Evolutionary conservation across 2,113 vertebrate species (phyloP), one percentile per base, ranked within the genome.

Genomic region (Brachirus orientalis): DNA sequence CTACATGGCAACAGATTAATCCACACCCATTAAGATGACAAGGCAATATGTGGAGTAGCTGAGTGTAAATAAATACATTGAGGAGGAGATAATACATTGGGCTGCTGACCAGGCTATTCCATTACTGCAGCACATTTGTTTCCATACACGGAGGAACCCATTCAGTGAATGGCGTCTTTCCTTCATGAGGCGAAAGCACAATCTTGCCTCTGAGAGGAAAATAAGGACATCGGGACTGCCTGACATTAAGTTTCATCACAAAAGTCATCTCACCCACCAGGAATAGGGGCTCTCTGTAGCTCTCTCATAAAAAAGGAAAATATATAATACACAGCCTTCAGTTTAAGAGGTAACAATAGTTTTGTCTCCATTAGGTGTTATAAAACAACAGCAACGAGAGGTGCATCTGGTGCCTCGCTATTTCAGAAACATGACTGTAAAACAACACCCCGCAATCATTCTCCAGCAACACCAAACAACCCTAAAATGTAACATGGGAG

Each of bases 1-100:
- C 82, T 77, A 75, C 75, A 77, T 86, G 86, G 91, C 86, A 90
- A 91, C 89, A 92, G 85, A 94, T 94, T 90, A 93, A 94, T 94
- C 89, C 88, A 90, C 86, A 69, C 75, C 90, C 86, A 90, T 92
- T 93, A 91, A 86, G 88, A 91, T 90, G 92, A 93, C 92, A 93
- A 90, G 88, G 89, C 92, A 93, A 93, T 92, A 90, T 94, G 91
- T 85, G 86, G 89, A 84, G 90, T 89, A 92, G 92, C 91, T 93
- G 91, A 92, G 90, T 93, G 91, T 94, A 94, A 94, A 94, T 94
- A 93, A 94, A 93, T 88, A 92, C 81, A 47, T 83, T 87, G 91
- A 91, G 91, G 83, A 91, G 89, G 86, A 92, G 90, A 94, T 94
- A 92, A 94, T 94, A 93, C 85, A 92, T 94, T 92, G 93, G 87